These are phyloP conservation scores for Gymnocephalus cernua DNA, from an alignment of 2,113 vertebrate genomes.

Conservation along the genomic window DNA sequence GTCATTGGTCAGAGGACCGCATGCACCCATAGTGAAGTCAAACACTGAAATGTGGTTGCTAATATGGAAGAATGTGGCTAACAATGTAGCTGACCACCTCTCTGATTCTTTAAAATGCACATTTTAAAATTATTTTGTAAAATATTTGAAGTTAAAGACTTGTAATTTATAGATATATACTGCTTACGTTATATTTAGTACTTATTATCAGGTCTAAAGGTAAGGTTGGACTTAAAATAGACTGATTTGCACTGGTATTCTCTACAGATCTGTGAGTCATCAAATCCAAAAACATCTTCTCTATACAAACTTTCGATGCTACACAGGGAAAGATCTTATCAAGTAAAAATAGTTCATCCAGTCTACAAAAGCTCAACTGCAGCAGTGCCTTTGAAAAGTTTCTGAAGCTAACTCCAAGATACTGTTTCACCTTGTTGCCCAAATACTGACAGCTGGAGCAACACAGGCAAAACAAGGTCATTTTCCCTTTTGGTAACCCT, in stretches of 20 bases:
- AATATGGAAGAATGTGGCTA: background rate
- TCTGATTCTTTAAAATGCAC: background rate
- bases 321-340: slow-evolving; percentile 4
- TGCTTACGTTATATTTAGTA: background rate
- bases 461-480: background rate
- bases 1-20: slow-evolving; percentile 3
- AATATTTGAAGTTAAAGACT: background rate
- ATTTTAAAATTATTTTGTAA: background rate
- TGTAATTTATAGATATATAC: background rate
- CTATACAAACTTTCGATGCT: slow-evolving; percentile 9
- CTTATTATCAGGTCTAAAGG: background rate
- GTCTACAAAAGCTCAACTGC: slow-evolving; percentile 9
- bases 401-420: background rate
- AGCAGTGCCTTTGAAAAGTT: background rate
- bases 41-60: slow-evolving; percentile 5
- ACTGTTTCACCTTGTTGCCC: background rate
- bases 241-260: slow-evolving; percentile 10
- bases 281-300: slow-evolving; percentile 28
- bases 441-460: background rate
- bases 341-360: slow-evolving; percentile 9
- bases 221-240: slow-evolving; percentile 5
- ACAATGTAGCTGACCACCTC: background rate
- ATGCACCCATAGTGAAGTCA: background rate
- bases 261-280: slow-evolving; percentile 14
- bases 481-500: background rate